Conservation (phyloP, 1,140 invertebrate genomes). For the Bacillus rossius region DNA sequence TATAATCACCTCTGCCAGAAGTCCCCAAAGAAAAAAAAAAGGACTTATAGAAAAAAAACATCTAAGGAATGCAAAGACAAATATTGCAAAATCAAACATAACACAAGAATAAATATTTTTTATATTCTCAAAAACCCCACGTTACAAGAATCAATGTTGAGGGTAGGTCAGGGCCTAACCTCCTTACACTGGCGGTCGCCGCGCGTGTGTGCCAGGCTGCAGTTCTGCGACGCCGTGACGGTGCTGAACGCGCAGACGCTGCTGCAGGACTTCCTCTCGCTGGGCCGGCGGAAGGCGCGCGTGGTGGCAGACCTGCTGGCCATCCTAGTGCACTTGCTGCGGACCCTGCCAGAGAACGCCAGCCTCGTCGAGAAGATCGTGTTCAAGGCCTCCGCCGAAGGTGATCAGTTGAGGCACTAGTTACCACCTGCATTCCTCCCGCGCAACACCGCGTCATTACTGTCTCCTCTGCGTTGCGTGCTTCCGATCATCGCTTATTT, state of each 20-base stretch:
- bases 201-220: conserved; percentile 41
- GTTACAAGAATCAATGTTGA: no score
- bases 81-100: no score
- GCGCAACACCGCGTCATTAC: neutral
- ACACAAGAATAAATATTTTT: no score
- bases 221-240: conserved; percentile 71
- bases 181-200: no score
- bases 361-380: conserved; percentile 67
- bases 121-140: no score
- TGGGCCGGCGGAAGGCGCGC: conserved; percentile 53
- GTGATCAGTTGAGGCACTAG: no score
- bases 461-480: neutral
- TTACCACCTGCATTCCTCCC: neutral
- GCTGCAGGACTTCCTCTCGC: conserved; percentile 41
- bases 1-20: no score
- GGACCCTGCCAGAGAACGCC: conserved; percentile 65
- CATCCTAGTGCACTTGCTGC: conserved; percentile 66
- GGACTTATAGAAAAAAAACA: no score
- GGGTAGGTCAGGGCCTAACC: no score
- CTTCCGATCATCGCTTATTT: neutral
- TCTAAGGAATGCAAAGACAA: no score
- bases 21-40: no score
- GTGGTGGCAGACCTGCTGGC: conserved; percentile 62
- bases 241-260: conserved; percentile 52
- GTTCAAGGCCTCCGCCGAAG: conserved; percentile 39